phyloP scores from a whole-genome alignment of 1,140 invertebrate genomes.

The Bombus vancouverensis region DNA sequence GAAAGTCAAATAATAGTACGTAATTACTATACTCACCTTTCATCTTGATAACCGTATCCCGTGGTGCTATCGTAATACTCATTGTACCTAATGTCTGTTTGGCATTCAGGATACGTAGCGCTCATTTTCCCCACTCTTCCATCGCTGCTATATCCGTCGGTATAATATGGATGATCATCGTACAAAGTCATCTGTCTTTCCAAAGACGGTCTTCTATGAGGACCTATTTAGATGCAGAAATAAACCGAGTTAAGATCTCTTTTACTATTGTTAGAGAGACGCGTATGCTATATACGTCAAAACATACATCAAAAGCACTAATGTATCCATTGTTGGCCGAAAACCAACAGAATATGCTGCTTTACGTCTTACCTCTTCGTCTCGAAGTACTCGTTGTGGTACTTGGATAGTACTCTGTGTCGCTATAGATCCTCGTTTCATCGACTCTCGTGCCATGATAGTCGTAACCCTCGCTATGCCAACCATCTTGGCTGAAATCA shows the following conservation, averaged over 20 bases:
- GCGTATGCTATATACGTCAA: background rate
- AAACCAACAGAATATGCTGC: background rate
- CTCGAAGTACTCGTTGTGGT: constrained; percentile 75
- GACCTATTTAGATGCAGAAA: constrained; percentile 70
- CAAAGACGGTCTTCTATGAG: constrained; percentile 87
- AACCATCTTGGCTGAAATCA: constrained; percentile 81
- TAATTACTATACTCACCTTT: constrained; percentile 72
- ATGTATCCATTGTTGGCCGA: background rate
- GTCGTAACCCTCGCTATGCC: constrained; percentile 82
- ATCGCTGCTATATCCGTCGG: constrained; percentile 74
- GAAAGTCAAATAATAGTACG: background rate
- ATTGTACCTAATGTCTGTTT: constrained; percentile 78
- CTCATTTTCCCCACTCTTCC: constrained; percentile 75
- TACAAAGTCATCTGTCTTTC: constrained; percentile 91
- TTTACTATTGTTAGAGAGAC: background rate
- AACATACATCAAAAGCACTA: background rate
- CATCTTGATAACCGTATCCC: constrained; percentile 82
- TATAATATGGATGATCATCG: constrained; percentile 85
- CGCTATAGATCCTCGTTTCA: constrained; percentile 80
- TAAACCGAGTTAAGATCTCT: constrained; percentile 4
- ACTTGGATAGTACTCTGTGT: constrained; percentile 81
- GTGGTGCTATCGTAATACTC: constrained; percentile 80
- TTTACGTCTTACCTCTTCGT: constrained; percentile 73
- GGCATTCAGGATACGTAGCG: constrained; percentile 77
- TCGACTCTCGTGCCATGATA: constrained; percentile 78